Conservation (phyloP, 2,888 invertebrate species). For the Drosophila kuntzei region DNA sequence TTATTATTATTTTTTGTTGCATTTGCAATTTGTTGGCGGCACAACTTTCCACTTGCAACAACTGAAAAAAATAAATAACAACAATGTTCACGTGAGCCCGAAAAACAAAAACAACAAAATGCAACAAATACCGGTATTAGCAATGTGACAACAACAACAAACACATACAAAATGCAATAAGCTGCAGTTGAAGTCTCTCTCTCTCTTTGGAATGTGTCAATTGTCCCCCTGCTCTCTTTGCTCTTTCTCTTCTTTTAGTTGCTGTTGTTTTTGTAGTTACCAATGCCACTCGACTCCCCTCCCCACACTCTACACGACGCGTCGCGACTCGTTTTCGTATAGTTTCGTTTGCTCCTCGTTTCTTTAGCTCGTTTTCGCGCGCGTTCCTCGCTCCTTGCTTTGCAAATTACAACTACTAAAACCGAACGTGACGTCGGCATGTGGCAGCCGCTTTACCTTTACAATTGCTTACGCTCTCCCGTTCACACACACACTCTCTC, state of each 20-base stretch:
- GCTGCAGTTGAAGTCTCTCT: constrained; percentile 31
- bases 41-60: constrained; percentile 36
- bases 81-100: constrained; percentile 60
- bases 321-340: constrained; percentile 19
- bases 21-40: constrained; percentile 52
- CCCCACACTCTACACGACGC: constrained; percentile 15
- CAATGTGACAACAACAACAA: constrained; percentile 42
- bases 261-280: constrained; percentile 61
- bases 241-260: constrained; percentile 39
- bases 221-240: constrained; percentile 41
- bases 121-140: constrained; percentile 71
- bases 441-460: constrained; percentile 50
- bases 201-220: constrained; percentile 72
- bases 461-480: constrained; percentile 25
- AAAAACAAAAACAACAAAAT: constrained; percentile 24
- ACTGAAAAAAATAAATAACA: constrained; percentile 40
- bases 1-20: constrained; percentile 52
- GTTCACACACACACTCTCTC: background rate
- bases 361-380: constrained; percentile 67
- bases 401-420: constrained; percentile 80
- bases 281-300: constrained; percentile 35
- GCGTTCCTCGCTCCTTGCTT: constrained; percentile 78
- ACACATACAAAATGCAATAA: constrained; percentile 24
- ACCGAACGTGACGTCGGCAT: constrained; percentile 69
- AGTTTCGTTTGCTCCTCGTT: constrained; percentile 39